These are phyloP conservation scores for Platyrinchus mystaceus DNA, from an alignment of 2,797 vertebrate species.

Conservation along the genomic window DNA sequence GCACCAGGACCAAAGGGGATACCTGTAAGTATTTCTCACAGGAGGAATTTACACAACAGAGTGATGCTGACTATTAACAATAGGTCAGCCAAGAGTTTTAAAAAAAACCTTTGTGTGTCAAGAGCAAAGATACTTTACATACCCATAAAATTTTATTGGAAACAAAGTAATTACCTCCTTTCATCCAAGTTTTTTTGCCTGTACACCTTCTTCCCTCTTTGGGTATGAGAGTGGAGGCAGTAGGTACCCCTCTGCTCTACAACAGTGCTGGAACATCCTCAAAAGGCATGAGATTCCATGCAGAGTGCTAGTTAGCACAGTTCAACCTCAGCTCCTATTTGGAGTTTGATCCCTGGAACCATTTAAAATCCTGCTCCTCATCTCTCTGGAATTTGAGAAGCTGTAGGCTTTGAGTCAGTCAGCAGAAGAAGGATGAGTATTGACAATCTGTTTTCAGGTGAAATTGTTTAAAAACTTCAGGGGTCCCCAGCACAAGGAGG, in stretches of 20 bases:
- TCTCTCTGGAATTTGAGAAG: not conserved
- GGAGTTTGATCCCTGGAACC: not conserved
- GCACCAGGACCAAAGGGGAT: conserved; percentile 90
- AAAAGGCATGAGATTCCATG: not conserved
- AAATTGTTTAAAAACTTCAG: not conserved
- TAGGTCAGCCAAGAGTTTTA: not conserved
- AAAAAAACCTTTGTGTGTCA: not conserved
- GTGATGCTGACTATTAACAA: not conserved
- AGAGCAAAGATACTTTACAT: not conserved
- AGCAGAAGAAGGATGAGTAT: not conserved
- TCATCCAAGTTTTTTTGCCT: not conserved
- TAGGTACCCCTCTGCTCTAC: not conserved
- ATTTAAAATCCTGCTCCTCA: not conserved
- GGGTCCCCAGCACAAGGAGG: not conserved
- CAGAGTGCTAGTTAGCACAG: not conserved
- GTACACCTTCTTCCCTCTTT: not conserved
- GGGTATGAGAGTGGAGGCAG: accelerated
- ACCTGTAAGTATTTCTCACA: conserved; percentile 85
- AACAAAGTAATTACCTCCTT: not conserved
- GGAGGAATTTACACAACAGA: not conserved
- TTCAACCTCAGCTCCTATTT: not conserved
- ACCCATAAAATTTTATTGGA: not conserved
- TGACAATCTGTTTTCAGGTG: not conserved
- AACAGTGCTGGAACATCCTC: accelerated
- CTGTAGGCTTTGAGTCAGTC: not conserved